Evolutionary conservation across 2,888 invertebrate genomes (phyloP), one percentile per base, ranked within the genome.

Genomic region (Megamerina dolium): DNA sequence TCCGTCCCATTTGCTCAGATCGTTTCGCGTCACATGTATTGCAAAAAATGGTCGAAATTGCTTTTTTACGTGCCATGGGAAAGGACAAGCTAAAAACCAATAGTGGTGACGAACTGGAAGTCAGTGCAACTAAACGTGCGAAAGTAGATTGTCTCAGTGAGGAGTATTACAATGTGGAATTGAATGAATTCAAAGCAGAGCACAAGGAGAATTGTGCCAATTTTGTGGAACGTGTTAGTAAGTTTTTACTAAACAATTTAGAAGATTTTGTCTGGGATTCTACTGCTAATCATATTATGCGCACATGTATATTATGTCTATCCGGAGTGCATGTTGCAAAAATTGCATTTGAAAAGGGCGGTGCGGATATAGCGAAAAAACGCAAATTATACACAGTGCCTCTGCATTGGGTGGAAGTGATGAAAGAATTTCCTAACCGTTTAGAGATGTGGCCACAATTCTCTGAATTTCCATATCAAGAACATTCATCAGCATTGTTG

Each of bases 211-310:
- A 71, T 33, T 86, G 83, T 53, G 73, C 77, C 3, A 73, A 78
- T 10, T 85, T 85, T 63, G 78, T 84, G 2, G 50, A 83, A 12
- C 87, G 84, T 66, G 73, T 85, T 4, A 78, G 82, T 46, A 85
- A 81, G 71, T 91, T 85, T 67, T 74, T 83, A 17, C 67, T 88
- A 1, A 91, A 91, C 65, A 91, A 91, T 73, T 73, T 88, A 45
- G 90, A 90, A 63, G 89, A 90, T 60, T 90, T 85, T 58, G 77
- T 87, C 0, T 83, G 81, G 79, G 86, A 90, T 61, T 72, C 73
- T 0, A 87, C 84, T 52, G 87, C 84, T 0, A 88, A 82, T 69
- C 84, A 86, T 58, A 79, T 90, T 5, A 73, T 89, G 50, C 76
- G 89, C 37, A 80, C 83, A 9, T 81, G 80, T 2, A 64, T 88